A percentile compares a stretch with the other conserved stretches of the same genome.
These are phyloP conservation scores for Pollimyrus isidori DNA, from an alignment of 2,113 vertebrate genomes.

Conservation along the genomic window DNA sequence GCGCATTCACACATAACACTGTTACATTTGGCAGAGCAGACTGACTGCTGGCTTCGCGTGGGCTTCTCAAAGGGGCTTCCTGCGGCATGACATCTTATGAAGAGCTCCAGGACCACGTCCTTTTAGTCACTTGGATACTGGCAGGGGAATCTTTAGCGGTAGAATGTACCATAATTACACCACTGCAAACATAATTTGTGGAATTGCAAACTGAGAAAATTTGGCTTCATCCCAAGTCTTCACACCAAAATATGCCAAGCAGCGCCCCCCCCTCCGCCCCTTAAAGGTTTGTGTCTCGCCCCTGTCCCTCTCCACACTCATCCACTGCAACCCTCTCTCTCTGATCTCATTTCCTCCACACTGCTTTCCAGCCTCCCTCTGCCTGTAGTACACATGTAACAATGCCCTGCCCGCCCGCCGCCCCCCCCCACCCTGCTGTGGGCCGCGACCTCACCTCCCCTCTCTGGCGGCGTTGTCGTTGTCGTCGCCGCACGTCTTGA, in stretches of 20 bases:
- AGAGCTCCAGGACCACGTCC: background rate
- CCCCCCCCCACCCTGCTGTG: constrained; percentile 9
- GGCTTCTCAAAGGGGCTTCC: background rate
- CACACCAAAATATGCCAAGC: background rate
- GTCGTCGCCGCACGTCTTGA: constrained; percentile 57
- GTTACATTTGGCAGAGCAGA: background rate
- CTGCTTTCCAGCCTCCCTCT: constrained; percentile 29
- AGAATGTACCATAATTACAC: background rate
- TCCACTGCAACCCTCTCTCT: constrained; percentile 24
- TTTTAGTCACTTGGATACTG: background rate
- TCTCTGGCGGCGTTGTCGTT: constrained; percentile 33
- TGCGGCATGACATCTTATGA: background rate
- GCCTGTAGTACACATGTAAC: constrained; percentile 29
- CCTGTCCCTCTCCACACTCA: background rate
- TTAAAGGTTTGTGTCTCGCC: background rate
- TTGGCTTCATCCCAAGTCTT: background rate
- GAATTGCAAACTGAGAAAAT: background rate
- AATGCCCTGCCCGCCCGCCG: constrained; percentile 41
- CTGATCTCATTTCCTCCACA: constrained; percentile 22
- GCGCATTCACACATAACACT: background rate
- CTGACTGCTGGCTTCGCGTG: background rate
- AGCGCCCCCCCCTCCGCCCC: background rate
- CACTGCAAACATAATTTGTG: background rate
- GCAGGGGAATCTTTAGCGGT: background rate
- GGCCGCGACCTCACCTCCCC: constrained; percentile 10